These are phyloP conservation scores for Alfaro cultratus DNA, from an alignment of 2,797 vertebrate species.

Conservation along the genomic window DNA sequence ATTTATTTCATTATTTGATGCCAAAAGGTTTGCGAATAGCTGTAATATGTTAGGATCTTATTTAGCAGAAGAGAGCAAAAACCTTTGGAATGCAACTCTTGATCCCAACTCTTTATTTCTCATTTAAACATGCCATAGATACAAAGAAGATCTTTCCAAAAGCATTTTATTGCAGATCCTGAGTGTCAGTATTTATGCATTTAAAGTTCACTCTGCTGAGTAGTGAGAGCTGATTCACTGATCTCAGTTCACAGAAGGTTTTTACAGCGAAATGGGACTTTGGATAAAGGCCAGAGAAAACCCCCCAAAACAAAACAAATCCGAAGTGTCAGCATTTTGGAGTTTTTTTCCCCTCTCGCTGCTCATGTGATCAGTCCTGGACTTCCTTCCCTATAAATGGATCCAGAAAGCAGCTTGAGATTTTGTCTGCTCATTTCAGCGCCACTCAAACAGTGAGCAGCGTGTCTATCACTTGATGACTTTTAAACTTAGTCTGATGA, in stretches of 20 bases:
- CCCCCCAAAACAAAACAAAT: conserved; percentile 4
- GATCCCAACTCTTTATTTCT: not conserved
- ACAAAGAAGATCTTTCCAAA: not conserved
- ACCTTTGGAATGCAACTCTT: not conserved
- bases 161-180: not conserved
- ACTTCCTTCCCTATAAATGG: conserved; percentile 59
- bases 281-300: conserved; percentile 71
- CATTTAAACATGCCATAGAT: not conserved
- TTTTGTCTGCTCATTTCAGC: conserved; percentile 21
- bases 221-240: conserved; percentile 39
- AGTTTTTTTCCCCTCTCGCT: conserved; percentile 15
- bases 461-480: conserved; percentile 1
- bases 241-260: conserved; percentile 47
- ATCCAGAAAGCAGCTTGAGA: conserved; percentile 22
- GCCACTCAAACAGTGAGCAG: conserved; percentile 22
- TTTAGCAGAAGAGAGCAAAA: not conserved
- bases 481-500: not conserved
- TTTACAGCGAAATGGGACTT: conserved; percentile 54
- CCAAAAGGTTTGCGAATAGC: not conserved
- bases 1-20: not conserved
- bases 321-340: conserved; percentile 67
- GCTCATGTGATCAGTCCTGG: conserved; percentile 68
- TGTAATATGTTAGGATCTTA: not conserved
- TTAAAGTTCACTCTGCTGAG: conserved; percentile 12
- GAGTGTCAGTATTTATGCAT: not conserved